Conservation (phyloP, 2,888 invertebrate genomes). For the Mactromeris polynyma region DNA sequence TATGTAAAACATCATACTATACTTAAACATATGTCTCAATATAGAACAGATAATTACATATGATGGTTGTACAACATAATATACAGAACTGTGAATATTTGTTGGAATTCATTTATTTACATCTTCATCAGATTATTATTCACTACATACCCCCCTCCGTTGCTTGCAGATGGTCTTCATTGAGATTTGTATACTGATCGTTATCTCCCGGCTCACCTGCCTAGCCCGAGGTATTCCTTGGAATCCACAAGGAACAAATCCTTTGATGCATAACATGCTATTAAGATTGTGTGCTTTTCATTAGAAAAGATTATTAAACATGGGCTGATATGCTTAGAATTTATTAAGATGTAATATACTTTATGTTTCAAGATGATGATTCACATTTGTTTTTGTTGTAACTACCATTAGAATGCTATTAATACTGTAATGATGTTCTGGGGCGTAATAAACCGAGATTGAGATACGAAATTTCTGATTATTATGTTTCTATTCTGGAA, state of each 20-base stretch:
- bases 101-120: conserved; percentile 6
- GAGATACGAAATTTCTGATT: neutral
- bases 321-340: neutral
- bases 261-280: neutral
- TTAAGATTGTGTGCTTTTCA: conserved; percentile 18
- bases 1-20: neutral
- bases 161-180: conserved; percentile 2
- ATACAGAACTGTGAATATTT: neutral
- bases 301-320: conserved; percentile 15
- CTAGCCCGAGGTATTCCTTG: neutral
- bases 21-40: neutral
- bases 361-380: neutral
- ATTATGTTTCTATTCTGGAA: neutral
- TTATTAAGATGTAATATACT: conserved; percentile 18
- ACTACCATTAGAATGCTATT: neutral
- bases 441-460: neutral
- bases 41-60: neutral
- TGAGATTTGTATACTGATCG: neutral
- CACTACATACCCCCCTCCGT: neutral
- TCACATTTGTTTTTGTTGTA: conserved; percentile 7
- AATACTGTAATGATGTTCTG: neutral
- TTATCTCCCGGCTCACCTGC: neutral
- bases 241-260: neutral
- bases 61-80: neutral
- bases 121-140: neutral